Base-by-base conservation (phyloP, 1,140 invertebrate genomes). In the Antheraea pernyi region DNA sequence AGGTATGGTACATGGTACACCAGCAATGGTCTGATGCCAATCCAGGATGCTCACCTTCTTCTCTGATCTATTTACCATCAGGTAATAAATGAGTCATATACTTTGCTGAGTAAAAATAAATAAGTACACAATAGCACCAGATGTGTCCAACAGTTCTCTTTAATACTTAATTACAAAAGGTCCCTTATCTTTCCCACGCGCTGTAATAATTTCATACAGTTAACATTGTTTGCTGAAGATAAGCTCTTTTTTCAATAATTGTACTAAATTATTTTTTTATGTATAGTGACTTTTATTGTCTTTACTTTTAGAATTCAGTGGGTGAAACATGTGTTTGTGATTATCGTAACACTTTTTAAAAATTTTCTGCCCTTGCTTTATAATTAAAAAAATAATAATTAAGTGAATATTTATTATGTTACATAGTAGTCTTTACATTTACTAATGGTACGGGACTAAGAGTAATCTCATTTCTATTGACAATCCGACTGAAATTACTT, bases 161-260 rank as follows among this genome's bases (percentile, higher is more conserved):
- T 22, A 36, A 22, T 16, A 60, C 9, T 22, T 61, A 61, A 36
- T 61, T 61, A 30, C 19, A 30, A 36, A 22, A 30, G 19, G 5
- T 22, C 19, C 36, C 60, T 22, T 36, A 61, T 19, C 60, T 61
- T 61, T 61, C 19, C 19, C 19, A 61, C 60, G 19, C 60, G 22
- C 46, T 11, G 60, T 61, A 61, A 61, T 5, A 30, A 61, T 61
- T 22, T 61, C 19, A 22, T 22, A 30, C 19, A 22, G 19, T 61
- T 61, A 30, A 30, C 19, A 61, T 61, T 61, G 7, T 61, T 61
- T 61, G 19, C 19, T 61, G 5, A 22, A 30, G 7, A 9, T 13
- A 22, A 61, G 10, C 19, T 22, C 19, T 4, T 22, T 13, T 10
- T 19, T 30, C 13, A 53, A 53, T 53, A 53, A 53, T 53, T 53